Base-by-base conservation (phyloP, 2,888 invertebrate species). In the Hirudinaria manillensis region DNA sequence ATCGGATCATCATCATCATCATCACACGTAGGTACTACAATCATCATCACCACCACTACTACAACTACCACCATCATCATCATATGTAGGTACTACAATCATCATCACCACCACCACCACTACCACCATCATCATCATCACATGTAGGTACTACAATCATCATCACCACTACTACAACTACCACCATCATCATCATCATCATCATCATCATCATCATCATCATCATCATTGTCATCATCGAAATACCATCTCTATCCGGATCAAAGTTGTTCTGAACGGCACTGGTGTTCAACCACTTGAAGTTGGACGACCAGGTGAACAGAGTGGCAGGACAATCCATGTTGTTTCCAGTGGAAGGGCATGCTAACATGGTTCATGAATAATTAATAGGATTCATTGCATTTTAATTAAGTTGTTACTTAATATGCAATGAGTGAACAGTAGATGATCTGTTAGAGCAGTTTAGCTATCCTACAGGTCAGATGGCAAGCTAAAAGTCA, bases 231-330 rank as follows among this genome's bases (percentile, higher is more conserved):
- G n/a, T 61, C 19, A 61, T 1, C 10, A 19, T 19, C 21, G 13
- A 27, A 24, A 13, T 61, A 61, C 61, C 61, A 6, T 61, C 61
- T 61, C 19, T 3, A n/a, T 61, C 61, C 7, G 61, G 61, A 13
- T 61, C 29, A 29, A 61, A 61, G 29, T 29, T 29, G 29, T 61
- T 61, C 61, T 61, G 61, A 13, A 61, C 19, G 61, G 24, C 24
- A 29, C 61, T 61, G 61, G 61, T 61, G n/a, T 29, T 29, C 2
- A 61, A 10, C 61, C 61, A 61, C 29, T 61, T 24, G 7, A 29
- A 27, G 61, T 4, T 61, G 61, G 61, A 61, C 13, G 61, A 61
- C 61, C 61, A 61, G n/a, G 27, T 61, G 61, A 61, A 61, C 61
- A 61, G 29, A 10, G 61, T 61, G 6, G 13, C 24, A 13, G 61